A percentile compares a stretch with the other conserved stretches of the same genome.
Evolutionary conservation across 2,797 vertebrate species (phyloP).

Genomic region (Pseudochirops corinnae): DNA sequence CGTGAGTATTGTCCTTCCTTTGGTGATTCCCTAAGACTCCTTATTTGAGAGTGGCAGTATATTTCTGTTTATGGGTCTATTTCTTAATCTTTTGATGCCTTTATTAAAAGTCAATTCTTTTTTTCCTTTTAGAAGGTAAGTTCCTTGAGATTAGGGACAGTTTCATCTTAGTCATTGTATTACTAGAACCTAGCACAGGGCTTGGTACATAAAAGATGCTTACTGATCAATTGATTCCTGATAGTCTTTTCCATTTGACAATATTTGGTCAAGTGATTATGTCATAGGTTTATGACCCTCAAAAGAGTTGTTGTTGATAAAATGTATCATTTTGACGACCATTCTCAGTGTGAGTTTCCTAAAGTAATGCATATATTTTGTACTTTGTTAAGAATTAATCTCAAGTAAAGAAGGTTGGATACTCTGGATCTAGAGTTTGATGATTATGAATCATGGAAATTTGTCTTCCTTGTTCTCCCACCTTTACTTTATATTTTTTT

Average conservation of each 20-base stretch:
- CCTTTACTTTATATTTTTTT: not conserved
- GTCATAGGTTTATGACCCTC: not conserved
- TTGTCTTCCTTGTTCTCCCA: not conserved
- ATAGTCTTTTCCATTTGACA: not conserved
- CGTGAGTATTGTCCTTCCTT: no score
- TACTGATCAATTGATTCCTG: not conserved
- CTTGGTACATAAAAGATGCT: not conserved
- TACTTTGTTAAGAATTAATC: constrained; percentile 1
- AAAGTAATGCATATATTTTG: not conserved
- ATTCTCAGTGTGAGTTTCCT: not conserved
- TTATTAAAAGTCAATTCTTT: no score
- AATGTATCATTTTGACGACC: constrained; percentile 13
- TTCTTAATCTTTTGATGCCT: no score
- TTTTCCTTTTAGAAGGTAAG: no score
- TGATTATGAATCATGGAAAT: not conserved
- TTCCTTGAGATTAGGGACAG: no score
- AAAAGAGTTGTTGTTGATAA: not conserved
- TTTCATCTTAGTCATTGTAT: not conserved
- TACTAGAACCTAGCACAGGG: not conserved
- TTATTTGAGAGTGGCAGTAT: no score
- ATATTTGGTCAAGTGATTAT: not conserved
- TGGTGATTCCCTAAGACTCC: no score
- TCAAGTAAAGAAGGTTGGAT: not conserved
- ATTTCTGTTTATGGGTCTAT: no score
- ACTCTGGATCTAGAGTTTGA: not conserved